Percentiles rank a stretch among this genome's conserved stretches.
Conservation (phyloP, 2,888 invertebrate genomes). For the Actias luna region DNA sequence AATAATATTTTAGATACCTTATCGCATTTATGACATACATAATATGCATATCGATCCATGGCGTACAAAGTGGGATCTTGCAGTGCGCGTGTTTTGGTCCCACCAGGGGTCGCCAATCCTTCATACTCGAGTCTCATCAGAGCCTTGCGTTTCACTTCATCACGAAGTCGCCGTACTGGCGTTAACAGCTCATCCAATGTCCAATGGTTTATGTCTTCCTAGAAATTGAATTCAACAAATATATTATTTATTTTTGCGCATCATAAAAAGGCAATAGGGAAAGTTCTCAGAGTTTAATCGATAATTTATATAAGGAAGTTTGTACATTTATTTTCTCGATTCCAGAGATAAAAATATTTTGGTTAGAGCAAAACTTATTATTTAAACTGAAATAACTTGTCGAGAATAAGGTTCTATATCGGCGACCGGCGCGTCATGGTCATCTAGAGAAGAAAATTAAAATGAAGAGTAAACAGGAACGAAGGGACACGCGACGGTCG, state of each 20-base stretch:
- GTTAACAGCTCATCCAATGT: constrained; percentile 88
- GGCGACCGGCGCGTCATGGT: too few relatives aligned
- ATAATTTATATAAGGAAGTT: too few relatives aligned
- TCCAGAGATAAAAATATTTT: too few relatives aligned
- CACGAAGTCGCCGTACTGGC: constrained; percentile 90
- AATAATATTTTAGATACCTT: constrained; percentile 67
- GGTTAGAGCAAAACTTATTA: too few relatives aligned
- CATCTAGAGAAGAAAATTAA: too few relatives aligned
- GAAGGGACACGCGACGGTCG: too few relatives aligned
- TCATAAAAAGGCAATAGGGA: neutral
- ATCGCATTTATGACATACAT: constrained; percentile 97
- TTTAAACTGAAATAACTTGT: too few relatives aligned
- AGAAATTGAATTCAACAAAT: constrained; percentile 19
- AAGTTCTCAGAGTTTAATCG: neutral
- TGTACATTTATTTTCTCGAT: too few relatives aligned
- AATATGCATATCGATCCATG: constrained; percentile 99
- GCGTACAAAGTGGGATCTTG: constrained; percentile 94
- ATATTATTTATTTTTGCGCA: neutral
- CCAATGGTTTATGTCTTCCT: constrained; percentile 92
- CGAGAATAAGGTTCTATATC: too few relatives aligned
- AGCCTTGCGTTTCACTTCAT: constrained; percentile 96
- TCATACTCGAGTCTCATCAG: constrained; percentile 98
- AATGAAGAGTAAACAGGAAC: too few relatives aligned
- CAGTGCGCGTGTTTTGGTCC: constrained; percentile 85
- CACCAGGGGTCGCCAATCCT: constrained; percentile 88